A percentile compares a stretch with the other conserved stretches of the same genome.
Evolutionary conservation across 2,113 vertebrate genomes (phyloP).

Genomic region (Zosterops hypoxanthus): DNA sequence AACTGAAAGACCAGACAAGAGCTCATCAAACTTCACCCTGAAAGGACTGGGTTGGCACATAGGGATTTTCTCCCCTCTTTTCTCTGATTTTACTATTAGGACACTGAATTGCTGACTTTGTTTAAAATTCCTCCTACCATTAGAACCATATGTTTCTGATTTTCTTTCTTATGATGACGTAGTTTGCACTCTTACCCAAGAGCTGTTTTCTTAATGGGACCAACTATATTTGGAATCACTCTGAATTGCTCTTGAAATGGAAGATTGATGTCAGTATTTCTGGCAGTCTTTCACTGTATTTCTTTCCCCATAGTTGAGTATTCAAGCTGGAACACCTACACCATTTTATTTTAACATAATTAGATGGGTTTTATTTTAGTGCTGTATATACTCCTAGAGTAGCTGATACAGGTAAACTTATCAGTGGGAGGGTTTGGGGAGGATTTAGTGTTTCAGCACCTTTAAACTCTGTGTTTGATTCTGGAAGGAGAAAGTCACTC

Average conservation of each 20-base stretch:
- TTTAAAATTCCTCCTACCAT: slow-evolving; percentile 8
- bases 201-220: slow-evolving; percentile 33
- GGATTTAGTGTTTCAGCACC: neutral
- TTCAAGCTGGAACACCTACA: neutral
- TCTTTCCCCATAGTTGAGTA: neutral
- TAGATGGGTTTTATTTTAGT: neutral
- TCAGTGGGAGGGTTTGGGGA: neutral
- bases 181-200: slow-evolving; percentile 15
- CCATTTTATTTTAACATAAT: neutral
- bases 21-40: neutral
- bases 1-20: neutral
- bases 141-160: slow-evolving; percentile 39
- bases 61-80: neutral
- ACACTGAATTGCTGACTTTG: neutral
- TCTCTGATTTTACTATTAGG: neutral
- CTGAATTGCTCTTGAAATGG: slow-evolving; percentile 40
- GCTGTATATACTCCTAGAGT: neutral
- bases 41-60: neutral
- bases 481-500: neutral
- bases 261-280: slow-evolving; percentile 41
- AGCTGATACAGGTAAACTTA: neutral
- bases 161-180: slow-evolving; percentile 24
- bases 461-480: neutral
- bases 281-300: slow-evolving; percentile 11
- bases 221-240: slow-evolving; percentile 51